A percentile compares a stretch with the other conserved stretches of the same genome.
These are phyloP conservation scores for Anabacerthia variegaticeps DNA, from an alignment of 2,797 vertebrate genomes.

Conservation along the genomic window DNA sequence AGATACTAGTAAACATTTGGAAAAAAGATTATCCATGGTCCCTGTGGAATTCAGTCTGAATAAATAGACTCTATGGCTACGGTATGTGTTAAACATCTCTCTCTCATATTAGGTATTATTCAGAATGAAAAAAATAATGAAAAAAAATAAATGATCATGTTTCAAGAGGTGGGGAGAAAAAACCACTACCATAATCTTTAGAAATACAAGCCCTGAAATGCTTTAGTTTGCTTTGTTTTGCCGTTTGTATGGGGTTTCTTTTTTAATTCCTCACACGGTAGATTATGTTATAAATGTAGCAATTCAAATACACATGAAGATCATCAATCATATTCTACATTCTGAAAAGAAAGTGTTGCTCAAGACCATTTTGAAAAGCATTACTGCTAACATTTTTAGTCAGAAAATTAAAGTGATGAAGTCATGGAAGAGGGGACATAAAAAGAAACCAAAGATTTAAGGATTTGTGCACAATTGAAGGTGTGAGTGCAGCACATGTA, in stretches of 20 bases:
- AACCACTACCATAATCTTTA: background rate
- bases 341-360: background rate
- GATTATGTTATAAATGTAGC: background rate
- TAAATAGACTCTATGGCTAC: conserved; percentile 29
- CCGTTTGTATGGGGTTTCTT: background rate
- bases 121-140: conserved; percentile 14
- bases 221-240: background rate
- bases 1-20: conserved; percentile 32
- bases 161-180: background rate
- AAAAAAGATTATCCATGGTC: conserved; percentile 5
- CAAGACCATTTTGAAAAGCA: background rate
- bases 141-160: no score
- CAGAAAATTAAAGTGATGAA: background rate
- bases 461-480: background rate
- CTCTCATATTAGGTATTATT: background rate
- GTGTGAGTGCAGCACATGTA: background rate
- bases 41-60: conserved; percentile 23
- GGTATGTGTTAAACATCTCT: background rate
- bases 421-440: background rate
- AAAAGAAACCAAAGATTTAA: background rate
- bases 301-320: background rate
- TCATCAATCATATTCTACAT: background rate
- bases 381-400: background rate
- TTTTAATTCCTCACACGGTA: background rate
- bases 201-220: background rate